These are phyloP conservation scores for Penaeus japonicus DNA, from an alignment of 1,140 invertebrate genomes.

Conservation along the genomic window DNA sequence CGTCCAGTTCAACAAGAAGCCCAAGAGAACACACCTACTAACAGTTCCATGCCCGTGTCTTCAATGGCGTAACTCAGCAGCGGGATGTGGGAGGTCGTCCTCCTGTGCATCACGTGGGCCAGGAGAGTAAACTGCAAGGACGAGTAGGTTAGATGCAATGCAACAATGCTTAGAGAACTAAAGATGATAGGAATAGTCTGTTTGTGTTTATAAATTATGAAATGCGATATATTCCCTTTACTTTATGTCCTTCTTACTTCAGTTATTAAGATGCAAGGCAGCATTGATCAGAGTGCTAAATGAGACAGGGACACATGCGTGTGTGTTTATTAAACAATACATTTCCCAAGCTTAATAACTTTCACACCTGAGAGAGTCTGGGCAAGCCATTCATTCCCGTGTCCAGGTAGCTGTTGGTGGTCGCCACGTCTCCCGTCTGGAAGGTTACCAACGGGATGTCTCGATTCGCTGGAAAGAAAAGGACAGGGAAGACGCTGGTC, in stretches of 20 bases:
- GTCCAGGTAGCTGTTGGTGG: conserved; percentile 3
- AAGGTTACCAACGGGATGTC: not conserved
- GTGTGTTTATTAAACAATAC: too few species aligned
- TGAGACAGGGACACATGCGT: too few species aligned
- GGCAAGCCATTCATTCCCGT: not conserved
- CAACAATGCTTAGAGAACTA: too few species aligned
- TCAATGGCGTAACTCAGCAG: conserved; percentile 32
- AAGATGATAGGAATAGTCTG: too few species aligned
- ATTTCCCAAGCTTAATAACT: too few species aligned
- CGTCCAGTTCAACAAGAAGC: too few species aligned
- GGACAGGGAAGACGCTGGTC: not conserved
- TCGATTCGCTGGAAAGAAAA: not conserved
- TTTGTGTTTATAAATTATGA: too few species aligned
- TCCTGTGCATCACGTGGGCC: conserved; percentile 10
- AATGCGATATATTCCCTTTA: too few species aligned
- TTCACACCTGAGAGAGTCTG: not conserved
- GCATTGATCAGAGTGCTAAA: too few species aligned
- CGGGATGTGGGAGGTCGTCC: conserved; percentile 35
- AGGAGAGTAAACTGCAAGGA: conserved; percentile 10
- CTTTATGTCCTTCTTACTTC: too few species aligned
- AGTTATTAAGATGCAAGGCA: too few species aligned
- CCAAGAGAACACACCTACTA: conserved; percentile 4
- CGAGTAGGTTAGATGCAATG: too few species aligned
- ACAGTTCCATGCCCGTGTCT: not conserved
- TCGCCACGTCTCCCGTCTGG: conserved; percentile 15